Base-by-base conservation (phyloP, 2,888 invertebrate species). In the Eristalis tenax region DNA sequence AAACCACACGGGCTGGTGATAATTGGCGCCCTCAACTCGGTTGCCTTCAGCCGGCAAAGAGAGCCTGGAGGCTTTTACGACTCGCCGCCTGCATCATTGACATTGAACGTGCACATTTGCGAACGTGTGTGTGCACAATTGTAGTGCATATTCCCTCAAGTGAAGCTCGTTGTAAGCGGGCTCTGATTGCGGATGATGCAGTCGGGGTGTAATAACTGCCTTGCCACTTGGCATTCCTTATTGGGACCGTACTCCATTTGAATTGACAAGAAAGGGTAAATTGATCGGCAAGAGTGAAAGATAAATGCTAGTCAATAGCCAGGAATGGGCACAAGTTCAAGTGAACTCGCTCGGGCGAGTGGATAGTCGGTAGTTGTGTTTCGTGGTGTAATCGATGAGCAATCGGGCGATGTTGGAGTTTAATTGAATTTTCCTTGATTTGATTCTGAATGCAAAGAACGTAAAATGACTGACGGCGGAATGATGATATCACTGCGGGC, bases 231-330 rank as follows among this genome's bases (percentile, higher is more conserved):
- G 65, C 38, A 50, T 70, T 79, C 76, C 80, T 64, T 80, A 84
- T 84, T 77, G 68, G 50, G 73, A 75, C 68, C 73, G 64, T 63
- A 76, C 77, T 76, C 76, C 50, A 59, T 73, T 68, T 10, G 68
- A 68, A 76, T 84, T 84, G 85, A 85, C 73, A 85, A 18, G 28
- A 81, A 77, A 85, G 85, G 40, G 81, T 81, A 77, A 81, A 85
- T 81, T 81, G 81, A 81, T 77, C 81, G 68, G 63, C 61, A 83
- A 77, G 23, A 59, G 64, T 59, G 43, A 57, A 68, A 76, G 76
- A 71, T 84, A 71, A 76, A 74, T 40, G 59, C 75, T 76, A 65
- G 56, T 65, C 76, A 71, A 80, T 73, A 66, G 26, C 73, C 79
- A 73, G 43, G 73, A 61, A 80, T 77, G 77, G 80, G 80, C 66